phyloP scores from a whole-genome alignment of 2,797 vertebrate genomes.

The Tinamus major region DNA sequence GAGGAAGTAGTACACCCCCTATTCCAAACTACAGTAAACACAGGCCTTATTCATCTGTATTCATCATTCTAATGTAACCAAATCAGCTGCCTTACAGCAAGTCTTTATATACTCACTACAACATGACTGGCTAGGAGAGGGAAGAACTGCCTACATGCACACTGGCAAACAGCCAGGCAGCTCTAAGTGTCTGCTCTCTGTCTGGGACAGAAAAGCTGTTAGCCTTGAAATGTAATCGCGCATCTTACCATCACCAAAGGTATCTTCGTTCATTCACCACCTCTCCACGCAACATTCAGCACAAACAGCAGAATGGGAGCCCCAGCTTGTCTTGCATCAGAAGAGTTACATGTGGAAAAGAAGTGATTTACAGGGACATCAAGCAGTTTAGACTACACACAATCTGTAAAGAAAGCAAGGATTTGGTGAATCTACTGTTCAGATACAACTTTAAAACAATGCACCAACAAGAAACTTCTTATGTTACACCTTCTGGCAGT shows the following conservation, averaged over 20 bases:
- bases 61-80: neutral
- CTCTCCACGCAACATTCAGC: neutral
- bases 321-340: neutral
- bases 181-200: neutral
- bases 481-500: neutral
- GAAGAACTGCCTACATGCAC: fast-evolving
- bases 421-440: neutral
- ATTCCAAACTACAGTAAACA: neutral
- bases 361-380: neutral
- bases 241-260: neutral
- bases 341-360: neutral
- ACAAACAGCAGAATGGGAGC: neutral
- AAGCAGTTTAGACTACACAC: neutral
- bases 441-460: neutral
- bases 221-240: neutral
- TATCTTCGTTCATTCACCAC: constrained; percentile 2
- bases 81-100: neutral
- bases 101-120: neutral
- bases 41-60: neutral
- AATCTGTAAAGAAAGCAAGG: neutral
- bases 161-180: neutral
- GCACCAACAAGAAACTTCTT: neutral
- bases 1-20: neutral
- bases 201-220: neutral
- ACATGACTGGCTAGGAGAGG: neutral